phyloP scores from a whole-genome alignment of 2,888 invertebrate genomes.

The Eupithecia exiguata region DNA sequence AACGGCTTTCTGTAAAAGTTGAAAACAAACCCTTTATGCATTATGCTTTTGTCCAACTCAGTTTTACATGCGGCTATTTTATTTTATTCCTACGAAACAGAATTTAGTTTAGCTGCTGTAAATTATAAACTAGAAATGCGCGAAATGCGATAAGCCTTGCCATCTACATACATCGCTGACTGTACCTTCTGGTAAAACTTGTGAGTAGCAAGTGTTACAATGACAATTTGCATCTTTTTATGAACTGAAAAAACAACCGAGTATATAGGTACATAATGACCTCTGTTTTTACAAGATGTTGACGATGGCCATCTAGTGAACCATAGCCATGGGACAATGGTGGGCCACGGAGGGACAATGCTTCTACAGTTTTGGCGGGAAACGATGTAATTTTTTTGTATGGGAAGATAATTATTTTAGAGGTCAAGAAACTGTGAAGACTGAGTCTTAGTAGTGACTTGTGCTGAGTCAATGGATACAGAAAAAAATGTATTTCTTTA shows the following conservation, averaged over 20 bases:
- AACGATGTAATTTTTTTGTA: constrained; percentile 5
- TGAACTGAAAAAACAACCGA: constrained; percentile 3
- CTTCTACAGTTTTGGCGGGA: neutral
- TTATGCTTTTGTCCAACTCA: no score
- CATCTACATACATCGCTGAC: neutral
- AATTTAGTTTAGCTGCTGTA: neutral
- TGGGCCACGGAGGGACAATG: neutral
- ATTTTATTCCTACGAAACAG: no score
- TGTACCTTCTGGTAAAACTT: neutral
- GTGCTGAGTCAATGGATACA: neutral
- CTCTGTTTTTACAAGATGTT: constrained; percentile 7
- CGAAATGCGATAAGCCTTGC: no score
- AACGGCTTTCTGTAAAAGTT: neutral
- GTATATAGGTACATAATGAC: neutral
- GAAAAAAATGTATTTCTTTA: neutral
- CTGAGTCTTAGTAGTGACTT: neutral
- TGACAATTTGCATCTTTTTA: constrained; percentile 20
- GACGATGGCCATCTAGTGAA: constrained; percentile 6
- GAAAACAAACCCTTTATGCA: neutral
- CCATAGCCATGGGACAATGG: constrained; percentile 5
- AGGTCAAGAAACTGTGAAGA: neutral
- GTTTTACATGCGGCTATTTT: no score
- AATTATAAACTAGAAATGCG: neutral
- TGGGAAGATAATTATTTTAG: neutral
- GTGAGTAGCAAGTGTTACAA: neutral